A percentile compares a stretch with the other conserved stretches of the same genome.
Conservation (phyloP, 1,140 invertebrate species). For the Littorina saxatilis region DNA sequence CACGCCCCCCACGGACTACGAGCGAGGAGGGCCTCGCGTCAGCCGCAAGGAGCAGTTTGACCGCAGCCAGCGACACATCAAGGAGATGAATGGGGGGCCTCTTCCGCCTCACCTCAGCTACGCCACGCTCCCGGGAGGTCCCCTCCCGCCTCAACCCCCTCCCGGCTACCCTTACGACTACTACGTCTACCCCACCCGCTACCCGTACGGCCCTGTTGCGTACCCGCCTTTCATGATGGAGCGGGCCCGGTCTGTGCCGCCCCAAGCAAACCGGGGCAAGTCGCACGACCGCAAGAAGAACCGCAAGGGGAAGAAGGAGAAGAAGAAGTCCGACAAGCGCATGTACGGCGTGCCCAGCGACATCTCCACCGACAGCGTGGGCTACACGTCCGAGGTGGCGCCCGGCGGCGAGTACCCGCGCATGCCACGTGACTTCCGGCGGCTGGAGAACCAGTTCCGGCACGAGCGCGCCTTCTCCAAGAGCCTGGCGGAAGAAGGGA, state of each 20-base stretch:
- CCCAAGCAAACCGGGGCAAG: slow-evolving; percentile 43
- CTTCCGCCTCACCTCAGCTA: slow-evolving; percentile 23
- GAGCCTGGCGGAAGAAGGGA: slow-evolving; percentile 55
- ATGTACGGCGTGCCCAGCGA: slow-evolving; percentile 44
- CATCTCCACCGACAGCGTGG: slow-evolving; percentile 57
- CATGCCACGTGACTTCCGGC: slow-evolving; percentile 60
- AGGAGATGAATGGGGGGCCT: slow-evolving; percentile 41
- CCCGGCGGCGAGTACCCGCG: slow-evolving; percentile 45
- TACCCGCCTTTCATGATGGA: slow-evolving; percentile 42
- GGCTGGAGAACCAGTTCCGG: slow-evolving; percentile 62
- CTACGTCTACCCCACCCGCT: slow-evolving; percentile 26
- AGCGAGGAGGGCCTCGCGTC: slow-evolving; percentile 37
- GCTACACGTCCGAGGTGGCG: slow-evolving; percentile 62
- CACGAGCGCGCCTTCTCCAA: slow-evolving; percentile 67
- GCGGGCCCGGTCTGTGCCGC: slow-evolving; percentile 52
- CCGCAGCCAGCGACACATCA: slow-evolving; percentile 44
- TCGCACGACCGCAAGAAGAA: slow-evolving; percentile 48
- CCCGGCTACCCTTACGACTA: slow-evolving; percentile 35
- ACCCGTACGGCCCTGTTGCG: slow-evolving; percentile 42
- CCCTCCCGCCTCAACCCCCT: not conserved
- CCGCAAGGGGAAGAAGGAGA: slow-evolving; percentile 57
- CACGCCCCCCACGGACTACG: slow-evolving; percentile 68
- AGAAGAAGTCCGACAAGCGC: slow-evolving; percentile 43
- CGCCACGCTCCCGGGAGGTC: not conserved
- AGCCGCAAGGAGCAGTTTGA: slow-evolving; percentile 65